Base-by-base conservation (phyloP, 2,797 vertebrate genomes). In the Sebastes minor region DNA sequence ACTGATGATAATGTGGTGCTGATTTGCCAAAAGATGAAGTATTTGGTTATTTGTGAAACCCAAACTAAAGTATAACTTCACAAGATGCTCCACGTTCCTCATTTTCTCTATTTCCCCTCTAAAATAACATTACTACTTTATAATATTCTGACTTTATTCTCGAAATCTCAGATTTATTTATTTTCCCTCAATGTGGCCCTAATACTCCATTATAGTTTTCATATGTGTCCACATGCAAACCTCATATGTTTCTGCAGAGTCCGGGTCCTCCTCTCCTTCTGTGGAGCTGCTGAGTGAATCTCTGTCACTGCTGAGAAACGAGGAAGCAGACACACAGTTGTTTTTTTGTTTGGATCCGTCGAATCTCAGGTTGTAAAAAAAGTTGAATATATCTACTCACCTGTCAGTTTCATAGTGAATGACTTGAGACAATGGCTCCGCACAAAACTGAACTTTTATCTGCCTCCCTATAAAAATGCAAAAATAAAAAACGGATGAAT, bases 361-460 rank as follows among this genome's bases (percentile, higher is more conserved):
- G 13, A 13, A 42, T 18, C 38, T 42, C 14, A 42, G 38, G 14
- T 16, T 42, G 38, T 42, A 42, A 42, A 42, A 42, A 3, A 46
- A 3, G 6, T 46, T 46, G 42, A 46, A 18, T 46, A 18, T 62
- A 14, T 35, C 27, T 38, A 38, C 86, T 85, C 81, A 95, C 95
- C 94, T 94, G 65, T 95, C 92, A 63, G 82, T 93, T 27, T 95
- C 94, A 74, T 93, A 94, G 61, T 86, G 81, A 83, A 93, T 89
- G 56, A 92, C 88, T 81, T 91, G 88, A 80, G 92, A 94, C 73
- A 93, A 65, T 46, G 84, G 85, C 20, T 95, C 85, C 35, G 81
- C 23, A 74, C 82, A 81, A 82, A 95, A 95, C 85, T 93, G 90
- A 64, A 94, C 93, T 75, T 91, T 95, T 22, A 28, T 92, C 62